Percentiles rank a stretch among this genome's conserved stretches.
These are phyloP conservation scores for Altica lythri DNA, from an alignment of 2,888 invertebrate species.

Conservation along the genomic window DNA sequence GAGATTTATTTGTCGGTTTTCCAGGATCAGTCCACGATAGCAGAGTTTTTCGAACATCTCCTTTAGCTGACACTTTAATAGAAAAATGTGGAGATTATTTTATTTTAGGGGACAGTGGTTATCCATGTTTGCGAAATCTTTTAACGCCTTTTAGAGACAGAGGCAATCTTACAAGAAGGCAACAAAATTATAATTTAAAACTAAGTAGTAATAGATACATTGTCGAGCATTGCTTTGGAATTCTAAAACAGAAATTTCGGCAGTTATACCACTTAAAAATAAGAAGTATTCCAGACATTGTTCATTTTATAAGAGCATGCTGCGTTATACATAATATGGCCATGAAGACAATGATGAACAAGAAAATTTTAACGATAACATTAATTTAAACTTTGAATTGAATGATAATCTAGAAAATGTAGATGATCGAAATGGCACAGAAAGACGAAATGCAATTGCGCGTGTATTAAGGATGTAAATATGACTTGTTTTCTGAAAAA, in stretches of 20 bases:
- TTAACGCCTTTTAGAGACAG: slow-evolving; percentile 22
- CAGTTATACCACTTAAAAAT: slow-evolving; percentile 23
- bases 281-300: slow-evolving; percentile 12
- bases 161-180: slow-evolving; percentile 6
- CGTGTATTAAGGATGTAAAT: too few relatives aligned
- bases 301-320: slow-evolving; percentile 25
- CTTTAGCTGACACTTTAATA: slow-evolving; percentile 3
- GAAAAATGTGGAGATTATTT: slow-evolving; percentile 1
- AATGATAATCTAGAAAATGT: too few relatives aligned
- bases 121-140: slow-evolving; percentile 4
- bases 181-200: slow-evolving; percentile 17
- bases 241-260: slow-evolving; percentile 23
- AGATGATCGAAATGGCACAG: neutral
- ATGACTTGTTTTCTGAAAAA: too few relatives aligned
- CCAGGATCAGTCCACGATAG: neutral
- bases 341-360: neutral
- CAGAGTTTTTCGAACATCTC: neutral
- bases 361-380: neutral
- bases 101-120: slow-evolving; percentile 18
- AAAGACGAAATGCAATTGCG: too few relatives aligned
- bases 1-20: neutral
- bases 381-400: too few relatives aligned
- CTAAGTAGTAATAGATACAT: slow-evolving; percentile 19
- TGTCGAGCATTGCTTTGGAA: slow-evolving; percentile 21
- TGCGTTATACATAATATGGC: slow-evolving; percentile 17